Base-by-base conservation (phyloP, 2,797 vertebrate species). In the Clangula hyemalis region DNA sequence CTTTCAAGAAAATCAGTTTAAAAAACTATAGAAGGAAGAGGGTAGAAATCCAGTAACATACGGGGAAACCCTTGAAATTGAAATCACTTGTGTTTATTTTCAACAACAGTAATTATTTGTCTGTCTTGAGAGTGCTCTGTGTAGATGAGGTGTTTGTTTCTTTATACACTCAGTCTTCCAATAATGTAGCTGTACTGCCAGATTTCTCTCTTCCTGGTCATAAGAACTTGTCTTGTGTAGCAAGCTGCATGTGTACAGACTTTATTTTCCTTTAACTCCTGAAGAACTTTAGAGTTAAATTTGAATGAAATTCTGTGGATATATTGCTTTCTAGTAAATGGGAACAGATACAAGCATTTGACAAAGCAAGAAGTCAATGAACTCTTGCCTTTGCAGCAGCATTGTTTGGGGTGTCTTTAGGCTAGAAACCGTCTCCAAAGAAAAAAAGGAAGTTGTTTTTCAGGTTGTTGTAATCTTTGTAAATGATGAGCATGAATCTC, bases 51-150 rank as follows among this genome's bases (percentile, higher is more conserved):
- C 16, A 61, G 6, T 72, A 78, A 77, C 15, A 15, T 19, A 43
- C 2, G 11, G 43, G 39, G 41, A 71, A 91, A 83, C 10, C 2
- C 79, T 57, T 69, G 65, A 77, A 47, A 41, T 18, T 89, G 45
- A 91, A 90, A 86, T 72, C 21, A 36, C 11, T 28, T 49, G 17
- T n/a, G 8, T 58, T 94, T 96, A 24, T 82, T 93, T 87, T 80
- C 65, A 89, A 18, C 28, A 80, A n/a, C 39, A 16, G 8, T 77
- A 69, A 65, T 65, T 64, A 34, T 16, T 49, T 28, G 10, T 89
- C 15, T 66, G 0, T 58, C 38, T 27, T 1, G 6, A 89, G 69
- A 54, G 5, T 10, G 13, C 8, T 80, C 39, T 70, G 32, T 0
- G 1, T 36, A 54, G 49, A 64, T 2, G 1, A 80, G 8, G 11